phyloP scores from a whole-genome alignment of 2,797 vertebrate species.

The Coreius guichenoti region DNA sequence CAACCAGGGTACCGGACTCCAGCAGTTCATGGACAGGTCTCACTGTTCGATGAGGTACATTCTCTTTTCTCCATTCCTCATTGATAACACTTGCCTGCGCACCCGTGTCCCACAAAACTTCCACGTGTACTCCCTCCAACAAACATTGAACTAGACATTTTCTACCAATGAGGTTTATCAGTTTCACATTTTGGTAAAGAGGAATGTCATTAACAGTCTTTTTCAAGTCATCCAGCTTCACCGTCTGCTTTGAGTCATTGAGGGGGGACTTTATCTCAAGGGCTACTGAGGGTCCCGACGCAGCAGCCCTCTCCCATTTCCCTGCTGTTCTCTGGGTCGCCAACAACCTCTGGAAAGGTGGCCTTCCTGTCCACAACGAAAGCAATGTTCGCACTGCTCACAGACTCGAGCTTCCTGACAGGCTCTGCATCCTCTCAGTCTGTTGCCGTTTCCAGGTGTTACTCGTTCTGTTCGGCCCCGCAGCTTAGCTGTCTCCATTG shows the following conservation, averaged over 20 bases:
- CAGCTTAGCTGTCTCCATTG: background rate
- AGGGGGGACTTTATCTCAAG: background rate
- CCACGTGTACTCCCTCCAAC: too few relatives aligned
- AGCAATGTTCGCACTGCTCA: conserved; percentile 39
- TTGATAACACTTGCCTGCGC: too few relatives aligned
- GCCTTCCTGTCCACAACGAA: conserved; percentile 23
- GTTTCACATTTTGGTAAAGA: too few relatives aligned
- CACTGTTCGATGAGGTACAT: too few relatives aligned
- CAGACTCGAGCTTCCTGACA: conserved; percentile 26
- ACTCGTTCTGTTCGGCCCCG: background rate
- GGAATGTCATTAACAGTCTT: too few relatives aligned
- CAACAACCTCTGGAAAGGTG: conserved; percentile 33
- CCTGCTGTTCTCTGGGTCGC: background rate
- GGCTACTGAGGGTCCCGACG: conserved; percentile 44
- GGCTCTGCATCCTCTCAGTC: background rate
- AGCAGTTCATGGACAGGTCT: too few relatives aligned
- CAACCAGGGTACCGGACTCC: background rate
- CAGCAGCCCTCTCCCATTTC: conserved; percentile 43
- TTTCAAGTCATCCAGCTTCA: background rate
- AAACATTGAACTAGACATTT: too few relatives aligned
- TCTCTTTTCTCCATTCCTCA: too few relatives aligned
- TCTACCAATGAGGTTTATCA: too few relatives aligned
- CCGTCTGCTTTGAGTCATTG: background rate
- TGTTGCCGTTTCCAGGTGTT: background rate
- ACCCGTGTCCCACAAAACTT: too few relatives aligned